phyloP scores from a whole-genome alignment of 2,888 invertebrate species.

The Lagria hirta region DNA sequence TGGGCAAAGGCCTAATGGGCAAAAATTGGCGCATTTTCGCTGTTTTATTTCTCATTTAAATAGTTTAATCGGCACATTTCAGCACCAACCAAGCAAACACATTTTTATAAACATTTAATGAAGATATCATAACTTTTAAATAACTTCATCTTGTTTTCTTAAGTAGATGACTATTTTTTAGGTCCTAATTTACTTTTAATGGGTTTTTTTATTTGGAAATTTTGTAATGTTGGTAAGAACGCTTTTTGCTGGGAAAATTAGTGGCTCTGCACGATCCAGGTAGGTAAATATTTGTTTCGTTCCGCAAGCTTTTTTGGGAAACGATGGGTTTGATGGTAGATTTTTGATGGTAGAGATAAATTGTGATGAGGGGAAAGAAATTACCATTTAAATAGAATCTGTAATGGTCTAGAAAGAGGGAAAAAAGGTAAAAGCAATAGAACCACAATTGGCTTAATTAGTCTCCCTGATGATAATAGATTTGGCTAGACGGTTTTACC shows the following conservation, averaged over 20 bases:
- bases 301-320: conserved; percentile 9
- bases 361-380: too few relatives aligned
- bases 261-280: background rate
- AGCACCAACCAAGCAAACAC: too few relatives aligned
- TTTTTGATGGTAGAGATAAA: background rate
- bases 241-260: too few relatives aligned
- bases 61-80: conserved; percentile 3
- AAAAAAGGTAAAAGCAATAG: too few relatives aligned
- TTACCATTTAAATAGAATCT: conserved; percentile 5
- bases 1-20: too few relatives aligned
- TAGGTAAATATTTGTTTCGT: conserved; percentile 13
- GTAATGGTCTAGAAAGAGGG: too few relatives aligned
- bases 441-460: conserved; percentile 5
- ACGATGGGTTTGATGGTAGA: conserved; percentile 1
- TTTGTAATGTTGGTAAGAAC: too few relatives aligned
- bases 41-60: too few relatives aligned
- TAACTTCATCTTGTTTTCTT: conserved; percentile 13
- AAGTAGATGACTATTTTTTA: conserved; percentile 1
- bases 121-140: conserved; percentile 9
- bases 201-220: background rate
- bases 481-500: conserved; percentile 9
- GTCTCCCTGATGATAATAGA: conserved; percentile 7
- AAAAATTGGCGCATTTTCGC: too few relatives aligned
- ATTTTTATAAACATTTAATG: conserved; percentile 6
- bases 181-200: conserved; percentile 10